Percentiles rank a stretch among this genome's conserved stretches.
Conservation (phyloP, 2,797 vertebrate genomes). For the Catharus ustulatus region DNA sequence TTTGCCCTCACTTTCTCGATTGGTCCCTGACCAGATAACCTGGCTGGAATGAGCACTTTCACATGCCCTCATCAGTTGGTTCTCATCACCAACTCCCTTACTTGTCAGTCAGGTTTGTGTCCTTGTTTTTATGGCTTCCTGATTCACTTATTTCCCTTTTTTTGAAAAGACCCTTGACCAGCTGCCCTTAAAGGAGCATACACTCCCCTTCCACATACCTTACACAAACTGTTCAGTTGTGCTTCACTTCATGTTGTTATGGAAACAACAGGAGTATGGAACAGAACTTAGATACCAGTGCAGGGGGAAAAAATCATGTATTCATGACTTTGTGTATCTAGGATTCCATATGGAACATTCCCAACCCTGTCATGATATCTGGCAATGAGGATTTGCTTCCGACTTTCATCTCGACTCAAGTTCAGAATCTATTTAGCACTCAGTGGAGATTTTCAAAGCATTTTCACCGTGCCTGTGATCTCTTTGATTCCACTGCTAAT, state of each 20-base stretch:
- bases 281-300: not conserved
- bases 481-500: not conserved
- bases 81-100: not conserved
- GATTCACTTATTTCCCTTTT: not conserved
- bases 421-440: not conserved
- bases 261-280: not conserved
- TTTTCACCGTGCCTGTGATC: not conserved
- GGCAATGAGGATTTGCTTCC: not conserved
- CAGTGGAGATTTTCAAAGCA: not conserved
- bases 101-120: not conserved
- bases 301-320: not conserved
- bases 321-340: not conserved
- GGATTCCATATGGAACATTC: not conserved
- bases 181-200: not conserved
- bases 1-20: not conserved
- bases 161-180: not conserved
- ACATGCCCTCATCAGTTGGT: fast-evolving
- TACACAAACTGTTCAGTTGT: not conserved
- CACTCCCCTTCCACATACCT: not conserved
- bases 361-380: not conserved
- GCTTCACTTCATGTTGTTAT: conserved; percentile 12
- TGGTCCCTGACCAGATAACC: not conserved
- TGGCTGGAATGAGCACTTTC: fast-evolving
- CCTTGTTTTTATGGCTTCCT: not conserved
- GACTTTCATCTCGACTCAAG: not conserved